These are phyloP conservation scores for Cygnus atratus DNA, from an alignment of 2,113 vertebrate genomes.

Conservation along the genomic window DNA sequence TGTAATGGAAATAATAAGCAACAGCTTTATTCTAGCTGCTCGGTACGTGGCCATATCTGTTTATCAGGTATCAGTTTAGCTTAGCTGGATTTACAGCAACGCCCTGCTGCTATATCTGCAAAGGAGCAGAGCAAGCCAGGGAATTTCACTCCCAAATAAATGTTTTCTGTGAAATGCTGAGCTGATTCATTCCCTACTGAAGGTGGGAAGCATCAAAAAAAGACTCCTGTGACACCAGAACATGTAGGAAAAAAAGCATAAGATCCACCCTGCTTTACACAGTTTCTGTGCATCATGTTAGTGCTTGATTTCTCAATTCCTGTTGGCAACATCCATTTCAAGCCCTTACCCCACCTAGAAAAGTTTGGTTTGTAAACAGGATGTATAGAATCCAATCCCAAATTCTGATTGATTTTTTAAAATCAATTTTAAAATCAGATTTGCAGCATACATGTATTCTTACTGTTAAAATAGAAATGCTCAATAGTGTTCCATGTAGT, in stretches of 20 bases:
- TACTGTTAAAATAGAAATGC: not conserved
- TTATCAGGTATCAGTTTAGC: not conserved
- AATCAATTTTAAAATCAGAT: not conserved
- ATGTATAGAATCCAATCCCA: not conserved
- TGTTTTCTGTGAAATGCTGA: not conserved
- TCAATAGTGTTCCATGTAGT: not conserved
- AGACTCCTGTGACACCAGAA: not conserved
- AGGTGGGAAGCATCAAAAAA: not conserved
- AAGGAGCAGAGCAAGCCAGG: not conserved
- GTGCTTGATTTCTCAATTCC: not conserved
- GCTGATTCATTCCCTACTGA: not conserved
- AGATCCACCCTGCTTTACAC: not conserved
- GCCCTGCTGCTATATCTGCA: not conserved
- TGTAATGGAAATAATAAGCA: not conserved
- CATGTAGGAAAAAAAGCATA: not conserved
- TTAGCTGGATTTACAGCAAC: not conserved
- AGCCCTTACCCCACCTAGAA: not conserved
- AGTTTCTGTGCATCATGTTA: not conserved
- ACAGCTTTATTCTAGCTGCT: not conserved
- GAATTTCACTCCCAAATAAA: not conserved
- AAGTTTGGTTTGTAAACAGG: slow-evolving; percentile 4
- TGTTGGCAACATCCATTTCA: not conserved
- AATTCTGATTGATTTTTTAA: slow-evolving; percentile 29
- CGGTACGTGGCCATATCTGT: rapidly evolving
- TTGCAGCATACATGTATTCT: not conserved